Conservation (phyloP, 2,797 vertebrate species). For the Acridotheres tristis region DNA sequence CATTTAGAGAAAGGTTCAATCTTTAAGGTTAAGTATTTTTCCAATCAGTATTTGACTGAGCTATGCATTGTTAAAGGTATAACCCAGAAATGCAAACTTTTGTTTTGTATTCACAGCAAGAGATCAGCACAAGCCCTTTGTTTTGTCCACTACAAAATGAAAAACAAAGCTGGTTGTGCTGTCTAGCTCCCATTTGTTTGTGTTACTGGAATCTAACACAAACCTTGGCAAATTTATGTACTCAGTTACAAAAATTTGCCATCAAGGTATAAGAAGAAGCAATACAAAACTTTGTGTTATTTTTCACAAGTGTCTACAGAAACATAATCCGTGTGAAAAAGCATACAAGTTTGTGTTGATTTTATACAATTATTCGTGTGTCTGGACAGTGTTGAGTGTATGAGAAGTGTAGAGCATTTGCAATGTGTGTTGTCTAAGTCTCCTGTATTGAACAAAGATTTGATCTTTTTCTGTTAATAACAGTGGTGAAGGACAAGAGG, state of each 20-base stretch:
- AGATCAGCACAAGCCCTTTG: constrained; percentile 77
- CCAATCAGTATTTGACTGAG: constrained; percentile 42
- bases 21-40: constrained; percentile 28
- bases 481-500: constrained; percentile 99
- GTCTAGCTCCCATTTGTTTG: constrained; percentile 68
- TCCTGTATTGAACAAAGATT: constrained; percentile 74
- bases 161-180: constrained; percentile 77
- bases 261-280: constrained; percentile 64
- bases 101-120: constrained; percentile 69
- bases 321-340: constrained; percentile 76
- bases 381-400: constrained; percentile 57
- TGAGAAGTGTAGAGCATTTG: constrained; percentile 39
- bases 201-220: constrained; percentile 77
- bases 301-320: constrained; percentile 79
- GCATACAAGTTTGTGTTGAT: constrained; percentile 76
- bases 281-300: constrained; percentile 78
- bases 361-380: constrained; percentile 58
- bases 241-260: constrained; percentile 78
- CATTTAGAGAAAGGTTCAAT: constrained; percentile 26
- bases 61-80: constrained; percentile 52
- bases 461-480: constrained; percentile 90
- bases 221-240: constrained; percentile 77
- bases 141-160: constrained; percentile 56
- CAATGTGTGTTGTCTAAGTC: constrained; percentile 50
- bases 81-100: constrained; percentile 83